Evolutionary conservation across 2,888 invertebrate species (phyloP), one percentile per base, ranked within the genome.

Genomic region (Drosophila trichaetosa): DNA sequence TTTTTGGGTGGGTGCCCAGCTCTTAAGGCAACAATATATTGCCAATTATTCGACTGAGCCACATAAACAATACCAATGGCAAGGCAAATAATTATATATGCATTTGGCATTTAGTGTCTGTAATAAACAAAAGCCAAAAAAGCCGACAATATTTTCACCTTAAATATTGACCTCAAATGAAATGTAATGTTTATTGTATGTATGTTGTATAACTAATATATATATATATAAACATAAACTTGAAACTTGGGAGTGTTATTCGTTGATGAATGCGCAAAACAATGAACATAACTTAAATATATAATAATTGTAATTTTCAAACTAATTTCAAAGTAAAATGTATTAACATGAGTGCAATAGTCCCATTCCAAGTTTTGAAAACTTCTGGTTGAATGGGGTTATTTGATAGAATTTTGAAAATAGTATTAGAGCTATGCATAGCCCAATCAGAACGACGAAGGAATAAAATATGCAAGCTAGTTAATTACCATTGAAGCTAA

Each of bases 21-120:
- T 36, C n/a, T 49, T 38, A 33, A 59, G 56, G 38, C 27, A 59
- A 40, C 36, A 54, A 53, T 71, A 84, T 72, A 82, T 76, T 82
- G 82, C 67, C 73, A 74, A 74, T 67, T 74, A 58, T 66, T 53
- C 63, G 52, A 24, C 18, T 36, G 38, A 16, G 56, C 33, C 42
- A 54, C 64, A 70, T 62, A 42, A 48, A 57, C 59, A 69, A 66
- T 57, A 34, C 46, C 71, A 62, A 71, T 61, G 69, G 52, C 83
- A 82, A 79, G 76, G 67, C 67, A 53, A 56, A 38, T 63, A 27
- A 78, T 72, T 83, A 63, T 73, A 59, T 73, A 84, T 85, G 71
- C 83, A 65, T 51, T 53, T 40, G 62, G 75, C 82, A 83, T 78
- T 61, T 57, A 59, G 49, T 63, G 58, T 48, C 57, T 42, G 66